These are phyloP conservation scores for Drosophila vallismaia DNA, from an alignment of 2,888 invertebrate genomes.

Conservation along the genomic window DNA sequence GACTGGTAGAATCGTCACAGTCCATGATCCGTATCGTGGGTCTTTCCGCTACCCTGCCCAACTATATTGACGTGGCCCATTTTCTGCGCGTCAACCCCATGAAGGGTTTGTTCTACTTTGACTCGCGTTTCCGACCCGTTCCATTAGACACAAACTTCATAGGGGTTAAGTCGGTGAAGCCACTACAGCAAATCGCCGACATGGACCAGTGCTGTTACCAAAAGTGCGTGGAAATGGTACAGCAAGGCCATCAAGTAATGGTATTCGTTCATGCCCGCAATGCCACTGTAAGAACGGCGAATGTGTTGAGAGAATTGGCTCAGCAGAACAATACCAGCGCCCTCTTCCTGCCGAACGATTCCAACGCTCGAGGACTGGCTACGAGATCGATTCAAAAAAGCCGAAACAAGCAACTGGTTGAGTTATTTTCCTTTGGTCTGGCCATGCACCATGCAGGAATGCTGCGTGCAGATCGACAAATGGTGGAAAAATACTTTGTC, in stretches of 20 bases:
- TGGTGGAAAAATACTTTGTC: constrained; percentile 95
- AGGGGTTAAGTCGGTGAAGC: constrained; percentile 90
- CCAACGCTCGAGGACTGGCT: constrained; percentile 87
- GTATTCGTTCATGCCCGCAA: constrained; percentile 99
- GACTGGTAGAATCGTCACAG: constrained; percentile 95
- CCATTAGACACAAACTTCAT: constrained; percentile 96
- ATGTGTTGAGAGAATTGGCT: constrained; percentile 92
- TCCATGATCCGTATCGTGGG: constrained; percentile 99
- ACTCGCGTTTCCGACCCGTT: constrained; percentile 96
- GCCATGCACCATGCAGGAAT: constrained; percentile 99
- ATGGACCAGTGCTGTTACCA: constrained; percentile 98
- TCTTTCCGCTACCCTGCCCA: constrained; percentile 98
- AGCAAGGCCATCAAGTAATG: constrained; percentile 96
- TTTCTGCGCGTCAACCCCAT: constrained; percentile 97
- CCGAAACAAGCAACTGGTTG: constrained; percentile 91
- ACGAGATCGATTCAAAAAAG: constrained; percentile 89
- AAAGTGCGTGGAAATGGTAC: constrained; percentile 93
- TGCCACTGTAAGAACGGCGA: constrained; percentile 96
- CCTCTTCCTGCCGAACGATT: constrained; percentile 88
- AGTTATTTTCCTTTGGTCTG: constrained; percentile 94
- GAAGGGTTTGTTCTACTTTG: constrained; percentile 96
- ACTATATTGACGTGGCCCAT: constrained; percentile 97
- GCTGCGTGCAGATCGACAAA: constrained; percentile 92
- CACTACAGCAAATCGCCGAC: constrained; percentile 87
- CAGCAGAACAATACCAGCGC: constrained; percentile 89